These are phyloP conservation scores for Agapetus fuscipes DNA, from an alignment of 2,888 invertebrate species.

Conservation along the genomic window DNA sequence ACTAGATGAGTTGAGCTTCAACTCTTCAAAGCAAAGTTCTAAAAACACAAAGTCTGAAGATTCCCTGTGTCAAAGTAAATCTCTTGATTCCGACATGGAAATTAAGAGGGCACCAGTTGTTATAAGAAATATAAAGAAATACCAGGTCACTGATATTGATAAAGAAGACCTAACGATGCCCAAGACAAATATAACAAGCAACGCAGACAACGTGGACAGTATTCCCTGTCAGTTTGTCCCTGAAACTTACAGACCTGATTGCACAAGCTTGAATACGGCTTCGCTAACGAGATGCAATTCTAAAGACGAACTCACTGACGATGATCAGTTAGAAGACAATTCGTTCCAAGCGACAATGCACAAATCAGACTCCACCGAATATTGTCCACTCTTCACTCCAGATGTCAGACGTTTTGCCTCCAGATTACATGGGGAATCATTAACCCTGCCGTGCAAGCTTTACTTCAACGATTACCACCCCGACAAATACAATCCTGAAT, in stretches of 20 bases:
- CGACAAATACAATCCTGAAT: slow-evolving; percentile 3
- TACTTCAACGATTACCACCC: slow-evolving; percentile 18
- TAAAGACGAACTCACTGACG: slow-evolving; percentile 2
- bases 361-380: slow-evolving; percentile 42
- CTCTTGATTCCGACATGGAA: too few species aligned
- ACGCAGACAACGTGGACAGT: too few species aligned
- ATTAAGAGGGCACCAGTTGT: slow-evolving; percentile 1
- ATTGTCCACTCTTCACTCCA: slow-evolving; percentile 41
- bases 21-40: too few species aligned
- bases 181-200: too few species aligned
- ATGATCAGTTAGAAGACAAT: slow-evolving; percentile 2
- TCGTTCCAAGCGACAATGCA: slow-evolving; percentile 28
- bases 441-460: slow-evolving; percentile 4
- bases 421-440: slow-evolving; percentile 1
- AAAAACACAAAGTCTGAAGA: too few species aligned
- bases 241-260: background rate
- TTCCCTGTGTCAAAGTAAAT: too few species aligned
- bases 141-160: slow-evolving; percentile 16
- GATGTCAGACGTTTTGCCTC: slow-evolving; percentile 23
- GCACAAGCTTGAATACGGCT: slow-evolving; percentile 2
- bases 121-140: slow-evolving; percentile 11
- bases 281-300: background rate
- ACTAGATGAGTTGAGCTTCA: too few species aligned
- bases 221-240: background rate
- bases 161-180: slow-evolving; percentile 1